Percentiles rank a stretch among this genome's conserved stretches.
Conservation (phyloP, 2,797 vertebrate species). For the Malurus splendens region DNA sequence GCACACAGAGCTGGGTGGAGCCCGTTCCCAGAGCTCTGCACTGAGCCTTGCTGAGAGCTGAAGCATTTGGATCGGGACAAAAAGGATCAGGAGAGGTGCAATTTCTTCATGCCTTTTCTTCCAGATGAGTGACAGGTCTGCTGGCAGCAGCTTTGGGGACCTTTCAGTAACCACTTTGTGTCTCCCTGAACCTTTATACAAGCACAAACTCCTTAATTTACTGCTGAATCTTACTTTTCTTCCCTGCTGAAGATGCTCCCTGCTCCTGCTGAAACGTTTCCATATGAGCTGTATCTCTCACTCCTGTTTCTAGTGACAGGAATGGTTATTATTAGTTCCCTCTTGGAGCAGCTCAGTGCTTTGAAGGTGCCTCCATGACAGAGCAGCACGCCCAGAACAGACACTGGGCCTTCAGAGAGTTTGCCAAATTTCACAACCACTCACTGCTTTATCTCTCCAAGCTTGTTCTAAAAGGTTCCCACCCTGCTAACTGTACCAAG, state of each 20-base stretch:
- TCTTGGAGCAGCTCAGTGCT: background rate
- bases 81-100: background rate
- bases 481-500: slow-evolving; percentile 12
- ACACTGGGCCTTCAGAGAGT: background rate
- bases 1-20: slow-evolving; percentile 31
- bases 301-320: background rate
- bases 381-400: background rate
- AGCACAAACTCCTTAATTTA: background rate
- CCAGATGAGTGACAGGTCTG: background rate
- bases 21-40: background rate
- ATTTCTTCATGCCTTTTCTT: background rate
- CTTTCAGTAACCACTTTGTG: background rate
- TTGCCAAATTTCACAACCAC: background rate
- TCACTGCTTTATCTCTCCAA: slow-evolving; percentile 13
- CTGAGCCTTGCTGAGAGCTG: background rate
- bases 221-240: background rate
- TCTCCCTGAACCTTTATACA: background rate
- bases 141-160: background rate
- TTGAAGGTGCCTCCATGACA: background rate
- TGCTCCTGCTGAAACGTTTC: background rate
- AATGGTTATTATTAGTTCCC: background rate
- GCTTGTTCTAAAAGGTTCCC: slow-evolving; percentile 1
- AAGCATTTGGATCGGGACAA: background rate
- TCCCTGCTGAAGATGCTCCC: background rate
- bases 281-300: background rate